Base-by-base conservation (phyloP, 2,888 invertebrate genomes). In the Drosophila mettleri region DNA sequence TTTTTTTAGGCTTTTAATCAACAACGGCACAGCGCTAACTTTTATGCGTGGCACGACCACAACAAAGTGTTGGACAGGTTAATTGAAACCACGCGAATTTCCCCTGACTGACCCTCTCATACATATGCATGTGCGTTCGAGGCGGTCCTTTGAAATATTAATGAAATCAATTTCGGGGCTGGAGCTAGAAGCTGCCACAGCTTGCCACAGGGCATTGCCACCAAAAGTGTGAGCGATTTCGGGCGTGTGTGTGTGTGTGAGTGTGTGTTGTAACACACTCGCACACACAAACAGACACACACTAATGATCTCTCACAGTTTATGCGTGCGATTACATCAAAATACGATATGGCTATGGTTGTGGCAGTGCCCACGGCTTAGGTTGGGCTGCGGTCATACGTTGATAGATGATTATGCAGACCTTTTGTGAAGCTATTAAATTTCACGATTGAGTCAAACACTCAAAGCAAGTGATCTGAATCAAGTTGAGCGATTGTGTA, bases 141-240 rank as follows among this genome's bases (percentile, higher is more conserved):
- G 67, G 57, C 53, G 65, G 78, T 63, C 75, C 88, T 78, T 80
- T 88, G 81, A 86, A 86, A 88, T 86, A 86, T 88, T 86, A 78
- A 88, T 86, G 88, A 84, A 86, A 86, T 88, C 88, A 88, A 86
- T 86, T 86, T 88, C 57, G 68, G 51, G 69, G 53, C 57, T 64
- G 59, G 64, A 41, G 54, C 43, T 58, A 64, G 58, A 59, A 65
- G 73, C 65, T 69, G 61, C 46, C 52, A 53, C 65, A 62, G 71
- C 62, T 76, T 74, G 71, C 71, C 61, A 18, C 20, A 33, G 45
- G 62, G 62, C 58, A 51, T 62, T 66, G 62, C 52, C 29, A 33
- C 63, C 34, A 22, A 61, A 58, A 49, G 31, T 41, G 27, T 41
- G 27, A 12, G 31, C 18, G 3, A 45, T 10, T 43, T 27, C 33